Evolutionary conservation across 1,140 invertebrate genomes (phyloP).

Genomic region (Ips nitidus): DNA sequence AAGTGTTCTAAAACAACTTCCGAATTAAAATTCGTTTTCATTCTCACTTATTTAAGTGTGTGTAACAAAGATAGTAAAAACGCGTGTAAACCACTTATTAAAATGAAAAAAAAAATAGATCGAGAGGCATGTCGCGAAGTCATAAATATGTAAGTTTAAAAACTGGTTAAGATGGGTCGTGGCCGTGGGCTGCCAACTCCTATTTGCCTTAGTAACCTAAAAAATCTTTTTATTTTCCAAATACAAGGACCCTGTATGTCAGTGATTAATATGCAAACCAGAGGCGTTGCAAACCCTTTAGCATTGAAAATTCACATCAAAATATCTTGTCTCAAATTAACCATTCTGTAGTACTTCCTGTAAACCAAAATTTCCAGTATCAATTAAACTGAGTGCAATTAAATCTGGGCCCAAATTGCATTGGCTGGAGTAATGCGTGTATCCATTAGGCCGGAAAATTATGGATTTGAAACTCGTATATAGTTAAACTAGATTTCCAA

Average conservation of each 20-base stretch:
- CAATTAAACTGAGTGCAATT: too few species aligned
- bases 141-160: slow-evolving; percentile 27
- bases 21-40: not conserved
- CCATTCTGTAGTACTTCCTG: too few species aligned
- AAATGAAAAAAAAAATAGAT: slow-evolving; percentile 20
- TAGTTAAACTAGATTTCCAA: too few species aligned
- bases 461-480: too few species aligned
- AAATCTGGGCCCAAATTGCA: too few species aligned
- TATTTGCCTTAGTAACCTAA: slow-evolving; percentile 31
- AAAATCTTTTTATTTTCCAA: slow-evolving; percentile 27
- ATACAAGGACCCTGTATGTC: not conserved
- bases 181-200: slow-evolving; percentile 19
- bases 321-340: too few species aligned
- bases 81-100: not conserved
- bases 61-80: not conserved
- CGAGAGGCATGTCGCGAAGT: slow-evolving; percentile 13
- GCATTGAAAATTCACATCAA: too few species aligned
- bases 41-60: not conserved
- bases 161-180: slow-evolving; percentile 19
- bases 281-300: too few species aligned
- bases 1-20: not conserved
- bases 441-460: too few species aligned
- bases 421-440: too few species aligned
- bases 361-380: too few species aligned
- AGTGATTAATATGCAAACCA: too few species aligned